These are phyloP conservation scores for Oriolus oriolus DNA, from an alignment of 2,113 vertebrate species.

Conservation along the genomic window DNA sequence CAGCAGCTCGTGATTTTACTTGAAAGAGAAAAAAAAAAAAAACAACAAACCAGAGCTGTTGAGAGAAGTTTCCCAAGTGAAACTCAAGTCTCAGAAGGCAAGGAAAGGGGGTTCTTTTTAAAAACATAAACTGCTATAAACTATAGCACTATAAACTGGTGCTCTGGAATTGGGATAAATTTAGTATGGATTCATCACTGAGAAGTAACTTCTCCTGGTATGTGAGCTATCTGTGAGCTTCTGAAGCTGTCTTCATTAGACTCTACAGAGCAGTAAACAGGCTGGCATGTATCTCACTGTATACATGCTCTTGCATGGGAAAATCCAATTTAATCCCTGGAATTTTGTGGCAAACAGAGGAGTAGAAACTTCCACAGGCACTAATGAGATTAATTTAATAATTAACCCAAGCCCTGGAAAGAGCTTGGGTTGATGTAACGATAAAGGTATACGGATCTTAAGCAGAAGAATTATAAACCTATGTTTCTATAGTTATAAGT, in stretches of 20 bases:
- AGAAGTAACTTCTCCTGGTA: not conserved
- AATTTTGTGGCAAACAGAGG: too few relatives aligned
- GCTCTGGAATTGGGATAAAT: not conserved
- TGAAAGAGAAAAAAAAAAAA: not conserved
- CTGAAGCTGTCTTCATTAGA: not conserved
- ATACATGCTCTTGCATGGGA: not conserved
- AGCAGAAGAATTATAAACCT: too few relatives aligned
- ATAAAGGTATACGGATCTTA: too few relatives aligned
- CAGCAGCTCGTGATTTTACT: conserved; percentile 11
- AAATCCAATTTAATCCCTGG: not conserved
- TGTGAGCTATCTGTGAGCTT: not conserved
- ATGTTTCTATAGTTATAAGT: too few relatives aligned
- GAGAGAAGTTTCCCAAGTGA: conserved; percentile 54
- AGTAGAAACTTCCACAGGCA: too few relatives aligned
- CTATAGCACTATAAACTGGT: not conserved
- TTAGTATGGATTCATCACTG: not conserved
- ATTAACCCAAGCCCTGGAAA: too few relatives aligned
- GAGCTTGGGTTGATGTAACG: too few relatives aligned
- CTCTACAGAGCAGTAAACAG: not conserved
- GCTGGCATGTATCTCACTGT: not conserved
- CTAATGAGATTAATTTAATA: too few relatives aligned
- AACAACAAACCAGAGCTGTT: not conserved
- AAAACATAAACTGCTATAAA: conserved; percentile 10
- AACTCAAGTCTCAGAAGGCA: not conserved
- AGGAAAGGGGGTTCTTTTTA: not conserved